Conservation (phyloP, 2,113 vertebrate genomes). For the Phaethornis superciliosus region DNA sequence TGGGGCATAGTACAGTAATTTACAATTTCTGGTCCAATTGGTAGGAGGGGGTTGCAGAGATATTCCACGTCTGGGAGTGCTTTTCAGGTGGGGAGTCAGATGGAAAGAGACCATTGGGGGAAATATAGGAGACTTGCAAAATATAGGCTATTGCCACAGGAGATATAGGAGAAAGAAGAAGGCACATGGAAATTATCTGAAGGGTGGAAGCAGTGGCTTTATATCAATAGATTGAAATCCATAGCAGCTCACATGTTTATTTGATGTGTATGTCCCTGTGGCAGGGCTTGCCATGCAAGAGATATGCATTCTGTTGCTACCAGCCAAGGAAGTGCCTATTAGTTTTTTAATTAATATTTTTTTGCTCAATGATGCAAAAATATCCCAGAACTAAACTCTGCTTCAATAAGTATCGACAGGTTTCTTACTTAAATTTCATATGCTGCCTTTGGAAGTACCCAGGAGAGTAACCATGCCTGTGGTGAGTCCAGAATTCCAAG, state of each 20-base stretch:
- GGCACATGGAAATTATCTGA: not conserved
- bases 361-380: not conserved
- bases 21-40: not conserved
- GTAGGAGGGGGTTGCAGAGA: not conserved
- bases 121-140: not conserved
- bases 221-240: not conserved
- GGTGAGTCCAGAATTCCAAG: not conserved
- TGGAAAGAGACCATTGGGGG: not conserved
- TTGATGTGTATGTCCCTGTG: not conserved
- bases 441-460: not conserved
- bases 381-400: not conserved
- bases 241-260: not conserved
- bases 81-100: not conserved
- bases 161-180: not conserved
- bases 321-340: not conserved
- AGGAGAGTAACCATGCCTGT: accelerated
- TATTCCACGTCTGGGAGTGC: not conserved
- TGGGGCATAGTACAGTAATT: not conserved
- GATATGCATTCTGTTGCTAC: not conserved
- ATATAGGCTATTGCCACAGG: not conserved
- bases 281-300: not conserved
- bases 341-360: too few species aligned
- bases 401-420: not conserved
- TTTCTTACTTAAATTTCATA: not conserved
- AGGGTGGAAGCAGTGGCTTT: not conserved